These are phyloP conservation scores for Limosa lapponica DNA, from an alignment of 2,797 vertebrate genomes.

Conservation along the genomic window DNA sequence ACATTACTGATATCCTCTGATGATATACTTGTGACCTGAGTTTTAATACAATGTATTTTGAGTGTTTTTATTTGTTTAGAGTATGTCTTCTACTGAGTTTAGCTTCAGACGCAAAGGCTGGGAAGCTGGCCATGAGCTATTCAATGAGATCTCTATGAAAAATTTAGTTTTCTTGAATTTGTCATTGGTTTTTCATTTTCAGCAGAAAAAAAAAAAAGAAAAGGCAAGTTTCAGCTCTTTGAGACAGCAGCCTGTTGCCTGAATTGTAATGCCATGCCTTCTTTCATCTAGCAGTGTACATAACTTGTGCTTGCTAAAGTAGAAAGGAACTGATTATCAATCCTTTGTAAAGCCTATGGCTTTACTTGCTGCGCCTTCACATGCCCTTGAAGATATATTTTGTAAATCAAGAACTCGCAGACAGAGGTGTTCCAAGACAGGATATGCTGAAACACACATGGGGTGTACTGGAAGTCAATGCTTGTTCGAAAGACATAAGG, in stretches of 20 bases:
- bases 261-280: not conserved
- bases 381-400: not conserved
- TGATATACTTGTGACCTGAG: not conserved
- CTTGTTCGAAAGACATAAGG: not conserved
- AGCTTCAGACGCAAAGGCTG: not conserved
- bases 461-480: not conserved
- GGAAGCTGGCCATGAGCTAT: not conserved
- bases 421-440: not conserved
- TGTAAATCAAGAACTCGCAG: not conserved
- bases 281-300: not conserved
- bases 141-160: not conserved
- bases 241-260: not conserved
- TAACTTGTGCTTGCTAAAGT: not conserved
- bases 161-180: not conserved
- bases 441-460: not conserved
- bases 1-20: not conserved
- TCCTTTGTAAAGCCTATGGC: not conserved
- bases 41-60: not conserved
- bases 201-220: not conserved
- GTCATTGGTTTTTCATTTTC: not conserved
- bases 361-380: not conserved
- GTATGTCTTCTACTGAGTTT: not conserved
- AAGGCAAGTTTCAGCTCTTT: not conserved
- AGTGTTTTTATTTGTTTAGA: not conserved
- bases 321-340: not conserved